Conservation (phyloP, 2,888 invertebrate species). For the Pteria penguin region DNA sequence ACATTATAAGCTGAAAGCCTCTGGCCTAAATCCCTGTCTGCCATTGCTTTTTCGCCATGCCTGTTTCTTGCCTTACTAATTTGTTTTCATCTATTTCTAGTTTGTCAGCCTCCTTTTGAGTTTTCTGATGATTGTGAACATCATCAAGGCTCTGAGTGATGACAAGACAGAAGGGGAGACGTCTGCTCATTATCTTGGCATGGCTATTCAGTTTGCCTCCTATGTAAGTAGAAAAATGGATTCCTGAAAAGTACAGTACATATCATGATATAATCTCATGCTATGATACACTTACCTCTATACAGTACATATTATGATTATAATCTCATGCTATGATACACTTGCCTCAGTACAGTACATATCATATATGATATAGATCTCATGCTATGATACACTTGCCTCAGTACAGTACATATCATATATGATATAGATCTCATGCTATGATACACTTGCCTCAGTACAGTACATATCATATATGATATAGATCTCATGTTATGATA, state of each 20-base stretch:
- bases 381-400: background rate
- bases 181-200: slow-evolving; percentile 58
- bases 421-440: no score
- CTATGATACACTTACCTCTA: background rate
- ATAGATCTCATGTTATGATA: no score
- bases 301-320: background rate
- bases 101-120: slow-evolving; percentile 60
- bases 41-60: no score
- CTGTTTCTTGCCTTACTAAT: background rate
- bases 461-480: no score
- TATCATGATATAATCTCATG: no score
- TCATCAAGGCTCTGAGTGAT: slow-evolving; percentile 56
- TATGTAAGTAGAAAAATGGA: no score
- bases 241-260: no score
- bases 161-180: slow-evolving; percentile 35
- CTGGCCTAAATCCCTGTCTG: no score
- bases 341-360: background rate
- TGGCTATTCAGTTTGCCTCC: slow-evolving; percentile 60
- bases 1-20: no score
- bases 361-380: background rate
- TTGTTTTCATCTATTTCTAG: slow-evolving; percentile 49
- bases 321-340: background rate
- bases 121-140: slow-evolving; percentile 57
- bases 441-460: no score
- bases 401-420: background rate